Base-by-base conservation (phyloP, 2,113 vertebrate species). In the Planiliza haematocheilus region DNA sequence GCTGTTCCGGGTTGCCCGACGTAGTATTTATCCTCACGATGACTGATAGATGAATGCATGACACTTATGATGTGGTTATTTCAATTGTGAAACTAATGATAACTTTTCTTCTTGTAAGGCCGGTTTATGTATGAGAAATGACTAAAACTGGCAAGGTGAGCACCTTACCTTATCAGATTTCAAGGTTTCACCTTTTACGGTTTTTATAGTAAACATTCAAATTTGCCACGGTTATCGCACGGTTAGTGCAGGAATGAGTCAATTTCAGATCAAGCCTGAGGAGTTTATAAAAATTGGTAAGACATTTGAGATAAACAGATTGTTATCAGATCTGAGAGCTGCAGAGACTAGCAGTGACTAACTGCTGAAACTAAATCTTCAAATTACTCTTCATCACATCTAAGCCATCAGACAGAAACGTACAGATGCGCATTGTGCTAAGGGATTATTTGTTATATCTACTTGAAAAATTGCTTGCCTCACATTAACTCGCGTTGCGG, bases 281-380 rank as follows among this genome's bases (percentile, higher is more conserved):
- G 14, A 61, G 71, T 87, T 88, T 81, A 77, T 55, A 73, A 79
- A 86, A 87, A 61, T 37, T 71, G 74, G 21, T 46, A 1, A 45
- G 30, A 36, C 16, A 17, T 79, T 38, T 62, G 1, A 62, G 55
- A 84, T 83, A 74, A 81, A 20, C 17, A 7, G 41, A 0, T 12
- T n/a, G 30, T 66, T 77, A 84, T 88, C 84, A 77, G 72, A 87
- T 85, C 13, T 59, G 30, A 77, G 37, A n/a, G 48, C 0, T 16
- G 34, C 10, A 18, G 0, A 2, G 18, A 48, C 3, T 2, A 1
- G 10, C 38, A 46, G n/a, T 70, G 57, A 75, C 66, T 63, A 56
- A 73, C 18, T 5, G 21, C 45, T 43, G 7, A 12, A 43, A 18
- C 60, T 24, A 37, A 49, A 16, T 21, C 46, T 12, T 58, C 39